phyloP scores from a whole-genome alignment of 2,888 invertebrate species.

The Myathropa florea region DNA sequence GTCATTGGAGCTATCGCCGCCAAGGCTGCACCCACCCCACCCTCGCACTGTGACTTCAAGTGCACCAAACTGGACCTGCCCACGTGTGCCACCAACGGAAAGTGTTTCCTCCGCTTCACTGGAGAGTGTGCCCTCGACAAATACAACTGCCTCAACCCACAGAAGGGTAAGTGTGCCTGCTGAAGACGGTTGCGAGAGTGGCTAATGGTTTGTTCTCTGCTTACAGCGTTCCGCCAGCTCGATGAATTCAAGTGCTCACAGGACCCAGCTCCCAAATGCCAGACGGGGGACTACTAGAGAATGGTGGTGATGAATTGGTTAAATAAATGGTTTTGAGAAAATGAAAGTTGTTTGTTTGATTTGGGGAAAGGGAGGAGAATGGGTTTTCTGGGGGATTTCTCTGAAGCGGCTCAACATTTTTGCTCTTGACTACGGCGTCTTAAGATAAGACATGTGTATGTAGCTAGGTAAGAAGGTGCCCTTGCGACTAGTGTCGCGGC shows the following conservation, averaged over 20 bases:
- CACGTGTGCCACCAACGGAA: slow-evolving; percentile 75
- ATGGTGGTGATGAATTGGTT: background rate
- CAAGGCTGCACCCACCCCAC: slow-evolving; percentile 11
- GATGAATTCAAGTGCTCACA: slow-evolving; percentile 23
- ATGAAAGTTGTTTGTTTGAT: background rate
- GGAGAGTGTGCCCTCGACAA: slow-evolving; percentile 74
- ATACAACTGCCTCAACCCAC: slow-evolving; percentile 76
- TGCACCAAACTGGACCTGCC: slow-evolving; percentile 73
- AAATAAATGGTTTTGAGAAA: background rate
- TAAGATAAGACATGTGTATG: too few relatives aligned
- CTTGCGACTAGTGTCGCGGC: too few relatives aligned
- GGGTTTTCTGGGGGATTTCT: background rate
- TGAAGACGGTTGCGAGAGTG: background rate
- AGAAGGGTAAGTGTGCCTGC: slow-evolving; percentile 43
- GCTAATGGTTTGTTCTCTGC: background rate
- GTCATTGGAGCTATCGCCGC: slow-evolving; percentile 8
- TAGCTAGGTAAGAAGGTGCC: too few relatives aligned
- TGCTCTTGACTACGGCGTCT: too few relatives aligned
- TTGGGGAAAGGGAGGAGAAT: background rate
- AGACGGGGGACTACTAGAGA: slow-evolving; percentile 14
- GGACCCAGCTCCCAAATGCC: slow-evolving; percentile 30
- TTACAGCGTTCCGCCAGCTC: slow-evolving; percentile 23
- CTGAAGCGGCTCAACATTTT: too few relatives aligned
- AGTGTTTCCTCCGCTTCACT: slow-evolving; percentile 74
- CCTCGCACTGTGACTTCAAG: slow-evolving; percentile 72